A percentile compares a stretch with the other conserved stretches of the same genome.
Evolutionary conservation across 2,113 vertebrate genomes (phyloP).

Genomic region (Eonycteris spelaea): DNA sequence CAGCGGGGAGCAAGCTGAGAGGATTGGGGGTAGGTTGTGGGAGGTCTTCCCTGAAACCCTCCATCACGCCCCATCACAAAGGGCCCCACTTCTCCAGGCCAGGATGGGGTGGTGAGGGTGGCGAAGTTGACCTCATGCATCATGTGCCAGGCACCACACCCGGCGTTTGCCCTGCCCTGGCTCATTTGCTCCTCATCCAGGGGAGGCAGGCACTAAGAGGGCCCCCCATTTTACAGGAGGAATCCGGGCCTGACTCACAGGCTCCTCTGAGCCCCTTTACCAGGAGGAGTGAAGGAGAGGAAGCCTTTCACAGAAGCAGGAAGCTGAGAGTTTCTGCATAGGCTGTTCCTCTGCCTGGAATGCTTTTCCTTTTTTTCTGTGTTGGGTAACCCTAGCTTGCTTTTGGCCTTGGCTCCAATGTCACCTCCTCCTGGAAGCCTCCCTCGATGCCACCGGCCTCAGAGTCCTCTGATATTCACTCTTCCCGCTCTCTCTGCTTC

Average conservation of each 20-base stretch:
- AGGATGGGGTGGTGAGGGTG: too few species aligned
- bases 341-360: background rate
- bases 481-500: background rate
- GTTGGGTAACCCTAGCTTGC: background rate
- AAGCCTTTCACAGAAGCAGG: background rate
- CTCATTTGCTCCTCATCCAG: background rate
- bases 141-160: too few species aligned
- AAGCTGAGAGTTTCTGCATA: background rate
- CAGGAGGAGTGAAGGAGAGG: background rate
- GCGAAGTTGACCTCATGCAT: background rate
- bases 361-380: background rate
- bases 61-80: fast-evolving
- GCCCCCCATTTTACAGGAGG: background rate
- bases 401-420: background rate
- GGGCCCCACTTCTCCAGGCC: background rate
- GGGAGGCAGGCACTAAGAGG: background rate
- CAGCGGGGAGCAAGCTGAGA: background rate
- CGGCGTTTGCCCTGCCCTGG: background rate
- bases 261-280: background rate
- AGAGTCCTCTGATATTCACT: too few species aligned
- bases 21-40: background rate
- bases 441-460: background rate
- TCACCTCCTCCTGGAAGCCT: background rate
- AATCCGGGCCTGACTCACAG: background rate
- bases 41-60: background rate